Evolutionary conservation across 2,888 invertebrate species (phyloP), one percentile per base, ranked within the genome.

Genomic region (Erynnis tages): DNA sequence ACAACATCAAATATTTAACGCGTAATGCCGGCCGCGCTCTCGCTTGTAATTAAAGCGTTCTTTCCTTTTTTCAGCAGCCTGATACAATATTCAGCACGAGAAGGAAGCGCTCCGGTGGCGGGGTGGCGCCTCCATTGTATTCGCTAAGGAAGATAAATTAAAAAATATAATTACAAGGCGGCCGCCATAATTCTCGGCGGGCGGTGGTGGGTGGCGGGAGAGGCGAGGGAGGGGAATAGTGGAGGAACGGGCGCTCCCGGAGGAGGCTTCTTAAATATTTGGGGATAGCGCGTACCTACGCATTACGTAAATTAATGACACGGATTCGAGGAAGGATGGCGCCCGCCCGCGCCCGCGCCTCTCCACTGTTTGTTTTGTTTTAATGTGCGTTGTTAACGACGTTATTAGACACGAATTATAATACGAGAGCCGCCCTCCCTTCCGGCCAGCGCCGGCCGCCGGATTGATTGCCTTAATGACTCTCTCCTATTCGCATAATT

Each of bases 131-230:
- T 87, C 88, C 88, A 90, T 90, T 90, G 90, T 90, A 87, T 85
- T 88, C 90, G 90, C 91, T 91, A 91, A 91, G 91, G 91, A 92
- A 91, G 92, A 92, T 92, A 92, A 92, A 92, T 92, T 92, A 92
- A 92, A 92, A 92, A 92, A 92, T 91, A 91, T 92, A 92, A 92
- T 92, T 92, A 92, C 91, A 91, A 90, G 90, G 90, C 90, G 90
- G 89, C 91, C 90, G 91, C 91, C 91, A 91, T 91, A 90, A 91
- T 89, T 90, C 90, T 90, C 87, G 82, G 79, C 86, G 73, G 86
- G 87, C 79, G 87, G 75, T 66, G 61, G 77, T 67, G 73, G 61
- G 79, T 67, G 69, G 66, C 74, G 66, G 75, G 72, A 69, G 66
- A 73, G 74, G 73, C 69, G 58, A 59, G 61, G 66, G 61, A 60